Percentiles rank a stretch among this genome's conserved stretches.
phyloP scores from a whole-genome alignment of 37 sponge, comb jelly and placozoan species.

The Spongilla lacustris region DNA sequence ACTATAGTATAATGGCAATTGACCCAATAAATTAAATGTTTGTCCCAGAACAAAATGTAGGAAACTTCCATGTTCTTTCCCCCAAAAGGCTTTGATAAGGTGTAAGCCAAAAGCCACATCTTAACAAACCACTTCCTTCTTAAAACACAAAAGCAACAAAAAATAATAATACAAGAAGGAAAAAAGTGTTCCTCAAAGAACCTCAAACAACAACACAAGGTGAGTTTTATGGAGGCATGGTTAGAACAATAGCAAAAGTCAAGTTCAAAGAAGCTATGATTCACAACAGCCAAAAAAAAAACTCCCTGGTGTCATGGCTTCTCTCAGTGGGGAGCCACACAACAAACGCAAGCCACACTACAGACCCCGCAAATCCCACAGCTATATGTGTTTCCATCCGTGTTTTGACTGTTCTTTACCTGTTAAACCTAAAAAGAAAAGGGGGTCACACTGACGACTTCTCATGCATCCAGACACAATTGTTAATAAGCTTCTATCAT shows the following conservation, averaged over 20 bases:
- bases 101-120: slow-evolving; percentile 1
- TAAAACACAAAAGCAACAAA: neutral
- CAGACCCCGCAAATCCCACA: neutral
- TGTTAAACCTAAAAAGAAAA: neutral
- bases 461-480: neutral
- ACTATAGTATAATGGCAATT: neutral
- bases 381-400: neutral
- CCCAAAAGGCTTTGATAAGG: neutral
- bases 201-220: neutral
- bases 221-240: neutral
- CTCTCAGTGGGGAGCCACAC: neutral
- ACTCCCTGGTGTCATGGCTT: neutral
- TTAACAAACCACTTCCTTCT: neutral
- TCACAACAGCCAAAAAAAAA: neutral
- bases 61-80: neutral
- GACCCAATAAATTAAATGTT: neutral
- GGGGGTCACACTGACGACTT: neutral
- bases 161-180: neutral
- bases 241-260: neutral
- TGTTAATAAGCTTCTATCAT: neutral
- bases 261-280: neutral
- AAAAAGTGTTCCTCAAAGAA: neutral
- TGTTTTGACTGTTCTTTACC: neutral
- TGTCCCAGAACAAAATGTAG: neutral
- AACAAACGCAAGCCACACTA: neutral